phyloP scores from a whole-genome alignment of 2,888 invertebrate genomes.

The Xestia xanthographa region DNA sequence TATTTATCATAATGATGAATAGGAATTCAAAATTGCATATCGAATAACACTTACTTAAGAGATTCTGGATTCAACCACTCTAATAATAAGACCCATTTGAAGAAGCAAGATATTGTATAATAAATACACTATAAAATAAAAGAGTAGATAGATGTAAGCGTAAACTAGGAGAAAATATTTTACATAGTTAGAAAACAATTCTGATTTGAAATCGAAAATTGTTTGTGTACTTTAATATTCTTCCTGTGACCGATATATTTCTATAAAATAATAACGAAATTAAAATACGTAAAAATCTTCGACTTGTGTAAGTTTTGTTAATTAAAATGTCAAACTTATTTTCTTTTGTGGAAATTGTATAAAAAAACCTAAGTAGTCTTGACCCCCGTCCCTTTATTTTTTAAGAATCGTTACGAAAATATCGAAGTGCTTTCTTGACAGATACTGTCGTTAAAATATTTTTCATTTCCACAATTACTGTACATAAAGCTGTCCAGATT shows the following conservation, averaged over 20 bases:
- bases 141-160: slow-evolving; percentile 62
- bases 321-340: slow-evolving; percentile 20
- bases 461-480: slow-evolving; percentile 73
- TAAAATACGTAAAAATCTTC: slow-evolving; percentile 64
- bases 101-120: slow-evolving; percentile 62
- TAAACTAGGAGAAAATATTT: slow-evolving; percentile 79
- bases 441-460: slow-evolving; percentile 83
- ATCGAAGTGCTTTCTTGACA: slow-evolving; percentile 87
- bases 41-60: slow-evolving; percentile 20
- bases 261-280: slow-evolving; percentile 58
- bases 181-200: slow-evolving; percentile 85
- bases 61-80: background rate
- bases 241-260: slow-evolving; percentile 75
- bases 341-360: slow-evolving; percentile 51
- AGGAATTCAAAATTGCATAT: slow-evolving; percentile 45
- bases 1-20: slow-evolving; percentile 8
- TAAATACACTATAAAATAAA: slow-evolving; percentile 62
- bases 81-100: slow-evolving; percentile 63
- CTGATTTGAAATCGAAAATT: slow-evolving; percentile 77
- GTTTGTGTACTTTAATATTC: slow-evolving; percentile 76
- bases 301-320: slow-evolving; percentile 47
- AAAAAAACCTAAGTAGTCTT: slow-evolving; percentile 65
- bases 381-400: slow-evolving; percentile 81
- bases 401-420: slow-evolving; percentile 71
- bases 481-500: slow-evolving; percentile 81